A percentile compares a stretch with the other conserved stretches of the same genome.
These are phyloP conservation scores for Drosophila leonis DNA, from an alignment of 2,888 invertebrate genomes.

Conservation along the genomic window DNA sequence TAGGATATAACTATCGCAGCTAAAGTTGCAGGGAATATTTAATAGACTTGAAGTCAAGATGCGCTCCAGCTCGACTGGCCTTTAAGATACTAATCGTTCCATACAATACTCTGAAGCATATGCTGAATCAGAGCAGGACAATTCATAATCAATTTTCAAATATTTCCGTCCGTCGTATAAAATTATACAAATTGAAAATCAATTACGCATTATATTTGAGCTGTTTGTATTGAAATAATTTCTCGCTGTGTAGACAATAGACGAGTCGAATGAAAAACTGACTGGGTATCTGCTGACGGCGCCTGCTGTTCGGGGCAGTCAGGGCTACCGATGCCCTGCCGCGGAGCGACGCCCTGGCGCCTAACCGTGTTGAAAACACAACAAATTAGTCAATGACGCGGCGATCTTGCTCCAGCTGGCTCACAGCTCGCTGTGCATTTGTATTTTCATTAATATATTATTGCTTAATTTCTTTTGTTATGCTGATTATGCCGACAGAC, in stretches of 20 bases:
- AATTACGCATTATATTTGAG: constrained; percentile 7
- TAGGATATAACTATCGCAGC: too few species aligned
- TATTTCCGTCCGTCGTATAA: neutral
- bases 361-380: constrained; percentile 62
- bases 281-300: constrained; percentile 18
- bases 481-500: constrained; percentile 81
- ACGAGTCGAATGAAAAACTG: constrained; percentile 22
- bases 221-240: constrained; percentile 1
- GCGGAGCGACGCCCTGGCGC: constrained; percentile 57
- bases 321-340: constrained; percentile 48
- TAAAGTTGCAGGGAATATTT: too few species aligned
- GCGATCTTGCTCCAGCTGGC: constrained; percentile 71
- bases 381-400: constrained; percentile 84
- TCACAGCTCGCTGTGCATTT: constrained; percentile 32
- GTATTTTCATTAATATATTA: constrained; percentile 82
- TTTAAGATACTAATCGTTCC: too few species aligned
- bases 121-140: neutral
- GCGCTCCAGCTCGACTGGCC: too few species aligned
- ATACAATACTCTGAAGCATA: too few species aligned
- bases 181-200: neutral
- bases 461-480: constrained; percentile 85
- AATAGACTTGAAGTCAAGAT: too few species aligned
- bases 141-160: neutral
- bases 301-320: constrained; percentile 42
- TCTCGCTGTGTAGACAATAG: constrained; percentile 30